Conservation (phyloP, 1,140 invertebrate genomes). For the Nebria ingens region DNA sequence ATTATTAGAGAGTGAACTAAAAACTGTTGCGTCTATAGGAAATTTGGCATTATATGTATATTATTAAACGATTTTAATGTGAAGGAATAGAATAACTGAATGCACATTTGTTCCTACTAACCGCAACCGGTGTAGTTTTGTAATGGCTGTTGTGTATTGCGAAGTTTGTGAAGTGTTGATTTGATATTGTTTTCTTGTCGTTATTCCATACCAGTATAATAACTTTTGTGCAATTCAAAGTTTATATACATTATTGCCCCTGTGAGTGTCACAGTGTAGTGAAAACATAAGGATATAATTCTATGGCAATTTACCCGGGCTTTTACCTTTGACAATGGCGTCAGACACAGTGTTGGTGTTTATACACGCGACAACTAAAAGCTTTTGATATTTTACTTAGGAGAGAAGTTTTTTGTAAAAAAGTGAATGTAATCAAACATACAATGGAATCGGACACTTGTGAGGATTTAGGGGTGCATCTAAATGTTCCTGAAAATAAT, state of each 20-base stretch:
- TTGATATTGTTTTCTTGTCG: neutral
- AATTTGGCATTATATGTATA: neutral
- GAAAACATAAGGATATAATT: neutral
- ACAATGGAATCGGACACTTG: too few relatives aligned
- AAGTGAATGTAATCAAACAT: too few relatives aligned
- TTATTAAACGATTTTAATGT: neutral
- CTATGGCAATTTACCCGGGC: conserved; percentile 2
- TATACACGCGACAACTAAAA: conserved; percentile 7
- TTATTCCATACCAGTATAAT: neutral
- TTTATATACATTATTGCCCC: neutral
- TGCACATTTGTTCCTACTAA: neutral
- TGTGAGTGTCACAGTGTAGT: neutral
- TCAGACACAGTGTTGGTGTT: neutral
- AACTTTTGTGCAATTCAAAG: neutral
- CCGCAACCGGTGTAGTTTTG: neutral
- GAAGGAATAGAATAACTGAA: neutral
- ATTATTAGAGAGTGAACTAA: neutral
- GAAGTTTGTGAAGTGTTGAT: neutral
- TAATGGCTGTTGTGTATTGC: neutral
- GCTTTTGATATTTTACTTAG: too few relatives aligned
- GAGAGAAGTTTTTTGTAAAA: too few relatives aligned
- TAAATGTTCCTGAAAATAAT: too few relatives aligned
- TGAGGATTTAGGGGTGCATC: too few relatives aligned
- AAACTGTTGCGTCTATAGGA: neutral
- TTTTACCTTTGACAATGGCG: conserved; percentile 1